Evolutionary conservation across 2,797 vertebrate genomes (phyloP).

Genomic region (Myripristis murdjan): DNA sequence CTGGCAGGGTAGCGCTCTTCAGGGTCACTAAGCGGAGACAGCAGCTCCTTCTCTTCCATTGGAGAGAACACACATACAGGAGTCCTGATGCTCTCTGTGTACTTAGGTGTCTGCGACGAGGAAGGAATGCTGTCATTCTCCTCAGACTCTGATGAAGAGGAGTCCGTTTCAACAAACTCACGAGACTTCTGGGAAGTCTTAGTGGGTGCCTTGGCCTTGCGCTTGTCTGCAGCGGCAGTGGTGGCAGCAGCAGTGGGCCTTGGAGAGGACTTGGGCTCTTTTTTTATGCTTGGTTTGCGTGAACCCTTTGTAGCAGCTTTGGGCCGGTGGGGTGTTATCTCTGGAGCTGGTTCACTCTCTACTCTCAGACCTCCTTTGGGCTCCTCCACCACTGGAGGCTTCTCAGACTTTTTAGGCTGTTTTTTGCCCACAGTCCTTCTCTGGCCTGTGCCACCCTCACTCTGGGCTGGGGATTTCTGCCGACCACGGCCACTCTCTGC

Average conservation of each 20-base stretch:
- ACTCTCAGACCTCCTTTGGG: constrained; percentile 95
- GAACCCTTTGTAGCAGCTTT: constrained; percentile 97
- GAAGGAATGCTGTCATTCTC: constrained; percentile 97
- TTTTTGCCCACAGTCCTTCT: constrained; percentile 94
- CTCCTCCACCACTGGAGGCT: constrained; percentile 92
- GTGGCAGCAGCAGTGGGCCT: constrained; percentile 83
- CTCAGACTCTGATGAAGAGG: constrained; percentile 98
- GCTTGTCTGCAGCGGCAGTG: constrained; percentile 87
- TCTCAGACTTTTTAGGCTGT: constrained; percentile 97
- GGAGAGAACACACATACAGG: constrained; percentile 93
- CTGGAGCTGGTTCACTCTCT: constrained; percentile 94
- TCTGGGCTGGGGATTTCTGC: constrained; percentile 97
- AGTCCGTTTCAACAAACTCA: constrained; percentile 97
- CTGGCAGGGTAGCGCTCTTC: constrained; percentile 91
- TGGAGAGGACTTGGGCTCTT: constrained; percentile 95
- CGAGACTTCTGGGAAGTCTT: constrained; percentile 95
- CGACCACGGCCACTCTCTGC: constrained; percentile 91
- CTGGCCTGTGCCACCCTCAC: constrained; percentile 87
- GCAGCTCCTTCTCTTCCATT: constrained; percentile 96
- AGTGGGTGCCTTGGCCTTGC: constrained; percentile 91
- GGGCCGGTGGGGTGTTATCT: constrained; percentile 90
- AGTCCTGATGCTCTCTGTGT: constrained; percentile 95
- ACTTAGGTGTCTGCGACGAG: constrained; percentile 97
- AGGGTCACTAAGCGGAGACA: constrained; percentile 96
- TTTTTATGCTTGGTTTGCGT: constrained; percentile 96